Evolutionary conservation across 2,888 invertebrate species (phyloP), one percentile per base, ranked within the genome.

Genomic region (Eledona agricola): DNA sequence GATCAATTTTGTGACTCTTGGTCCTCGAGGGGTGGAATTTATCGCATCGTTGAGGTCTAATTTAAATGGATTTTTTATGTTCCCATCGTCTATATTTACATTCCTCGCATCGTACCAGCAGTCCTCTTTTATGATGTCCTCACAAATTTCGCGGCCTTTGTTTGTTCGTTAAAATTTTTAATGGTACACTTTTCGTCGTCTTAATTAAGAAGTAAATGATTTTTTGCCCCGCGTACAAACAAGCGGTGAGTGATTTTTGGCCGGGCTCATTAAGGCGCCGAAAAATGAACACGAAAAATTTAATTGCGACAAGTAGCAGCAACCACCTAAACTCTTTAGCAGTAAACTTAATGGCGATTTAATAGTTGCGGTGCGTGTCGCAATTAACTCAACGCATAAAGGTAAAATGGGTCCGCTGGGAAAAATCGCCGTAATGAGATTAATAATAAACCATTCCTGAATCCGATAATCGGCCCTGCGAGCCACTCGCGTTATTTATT

Each of bases 1-100:
- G 56, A 60, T 63, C 63, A 64, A 65, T 61, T 61, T 60, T 52
- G 46, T 35, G 59, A 57, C 58, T 55, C 47, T 26, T 11, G 9
- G 25, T 3, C 9, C 22, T 22, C 25, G 37, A 45, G 37, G 43
- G 51, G 51, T 52, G 51, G 51, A 45, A 46, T 52, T 45, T 45
- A 37, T 52, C 45, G 35, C 5, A 29, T 43, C 34, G 46, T 23
- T 25, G 46, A 46, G 47, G 47, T 35, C 37, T 47, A 47, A 47
- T 47, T 47, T 47, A 47, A 47, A 47, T 47, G 28, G 47, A 23
- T 12, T 37, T 47, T 37, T 47, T 47, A 47, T 47, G 47, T 35
- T 35, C 9, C 17, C 9, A 32, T 13, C 25, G 25, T 12, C n/a
- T 3, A 37, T 47, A 35, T 47, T 37, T 37, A 47, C 35, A 47